Percentiles rank a stretch among this genome's conserved stretches.
phyloP scores from a whole-genome alignment of 2,797 vertebrate species.

The Falco novaeseelandiae region DNA sequence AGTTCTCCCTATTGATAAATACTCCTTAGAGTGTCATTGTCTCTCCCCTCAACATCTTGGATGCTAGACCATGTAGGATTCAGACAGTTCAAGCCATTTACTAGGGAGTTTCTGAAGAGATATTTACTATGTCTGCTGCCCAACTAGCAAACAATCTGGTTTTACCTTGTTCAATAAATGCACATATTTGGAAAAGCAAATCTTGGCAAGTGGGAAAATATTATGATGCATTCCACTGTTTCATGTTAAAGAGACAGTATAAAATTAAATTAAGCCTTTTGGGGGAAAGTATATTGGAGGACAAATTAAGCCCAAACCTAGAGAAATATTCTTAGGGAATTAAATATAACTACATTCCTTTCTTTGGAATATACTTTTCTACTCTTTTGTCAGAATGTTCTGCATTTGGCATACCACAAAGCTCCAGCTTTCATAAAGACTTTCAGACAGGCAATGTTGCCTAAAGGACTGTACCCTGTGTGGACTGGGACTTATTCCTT shows the following conservation, averaged over 20 bases:
- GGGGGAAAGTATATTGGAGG: not conserved
- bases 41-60: not conserved
- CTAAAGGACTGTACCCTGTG: not conserved
- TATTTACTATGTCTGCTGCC: not conserved
- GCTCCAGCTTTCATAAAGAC: not conserved
- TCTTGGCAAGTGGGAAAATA: conserved; percentile 10
- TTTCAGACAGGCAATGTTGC: not conserved
- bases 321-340: conserved; percentile 45
- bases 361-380: conserved; percentile 39
- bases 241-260: conserved; percentile 26
- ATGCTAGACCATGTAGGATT: not conserved
- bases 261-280: conserved; percentile 47
- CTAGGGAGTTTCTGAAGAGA: not conserved
- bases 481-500: not conserved
- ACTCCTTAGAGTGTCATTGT: not conserved
- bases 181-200: conserved; percentile 3
- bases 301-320: conserved; percentile 19
- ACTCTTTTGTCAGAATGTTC: conserved; percentile 20
- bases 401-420: conserved; percentile 5
- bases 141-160: not conserved
- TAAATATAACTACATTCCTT: conserved; percentile 41
- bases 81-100: not conserved
- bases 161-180: not conserved
- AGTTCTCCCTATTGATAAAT: not conserved
- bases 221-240: not conserved